phyloP scores from a whole-genome alignment of 2,797 vertebrate genomes.

The Orientallactaga sibirica region DNA sequence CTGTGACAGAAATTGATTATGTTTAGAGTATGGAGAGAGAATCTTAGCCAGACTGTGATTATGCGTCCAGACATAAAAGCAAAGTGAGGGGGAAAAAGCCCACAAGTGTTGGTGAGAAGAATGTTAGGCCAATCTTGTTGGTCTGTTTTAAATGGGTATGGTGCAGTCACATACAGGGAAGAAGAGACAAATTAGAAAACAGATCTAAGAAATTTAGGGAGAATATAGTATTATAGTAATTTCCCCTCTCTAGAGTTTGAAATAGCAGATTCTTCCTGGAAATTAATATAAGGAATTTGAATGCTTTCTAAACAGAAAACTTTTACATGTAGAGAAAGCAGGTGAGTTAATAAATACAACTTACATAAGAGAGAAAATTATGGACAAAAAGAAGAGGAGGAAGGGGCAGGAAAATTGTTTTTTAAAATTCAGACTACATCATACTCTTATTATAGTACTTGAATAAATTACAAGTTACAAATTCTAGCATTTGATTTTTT shows the following conservation, averaged over 20 bases:
- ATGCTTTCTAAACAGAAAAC: constrained; percentile 57
- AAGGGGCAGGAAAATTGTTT: constrained; percentile 64
- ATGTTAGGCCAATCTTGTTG: constrained; percentile 6
- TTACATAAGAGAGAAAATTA: constrained; percentile 40
- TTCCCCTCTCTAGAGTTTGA: background rate
- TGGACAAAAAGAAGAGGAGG: constrained; percentile 53
- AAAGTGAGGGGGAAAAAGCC: background rate
- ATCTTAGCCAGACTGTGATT: background rate
- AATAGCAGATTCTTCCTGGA: constrained; percentile 20
- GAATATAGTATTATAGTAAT: background rate
- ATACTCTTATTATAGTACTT: constrained; percentile 37
- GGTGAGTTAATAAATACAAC: constrained; percentile 59
- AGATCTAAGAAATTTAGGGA: background rate
- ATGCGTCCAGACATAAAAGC: background rate
- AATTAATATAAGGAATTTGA: constrained; percentile 54
- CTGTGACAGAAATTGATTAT: background rate
- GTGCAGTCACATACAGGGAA: background rate
- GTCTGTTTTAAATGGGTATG: background rate
- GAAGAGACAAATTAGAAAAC: constrained; percentile 12
- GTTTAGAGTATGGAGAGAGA: background rate
- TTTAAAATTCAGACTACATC: constrained; percentile 70
- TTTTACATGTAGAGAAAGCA: constrained; percentile 58
- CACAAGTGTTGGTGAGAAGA: background rate
- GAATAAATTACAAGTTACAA: background rate
- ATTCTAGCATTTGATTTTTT: constrained; percentile 34